A percentile compares a stretch with the other conserved stretches of the same genome.
Conservation (phyloP, 2,888 invertebrate species). For the Byasa hedistus region DNA sequence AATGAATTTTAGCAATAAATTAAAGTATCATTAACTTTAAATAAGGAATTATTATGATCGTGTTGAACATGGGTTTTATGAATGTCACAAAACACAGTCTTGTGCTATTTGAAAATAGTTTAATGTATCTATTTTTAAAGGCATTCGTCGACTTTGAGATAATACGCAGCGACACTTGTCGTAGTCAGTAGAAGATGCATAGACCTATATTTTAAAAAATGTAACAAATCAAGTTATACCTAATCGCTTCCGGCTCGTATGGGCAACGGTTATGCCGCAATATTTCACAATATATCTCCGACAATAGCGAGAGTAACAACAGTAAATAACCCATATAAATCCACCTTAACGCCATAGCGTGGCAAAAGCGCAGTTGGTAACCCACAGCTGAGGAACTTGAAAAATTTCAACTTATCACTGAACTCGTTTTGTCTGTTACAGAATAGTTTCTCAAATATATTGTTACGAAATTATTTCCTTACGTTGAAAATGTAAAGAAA, state of each 20-base stretch:
- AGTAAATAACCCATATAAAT: constrained; percentile 26
- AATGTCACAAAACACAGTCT: too few species aligned
- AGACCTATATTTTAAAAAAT: constrained; percentile 1
- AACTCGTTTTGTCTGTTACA: background rate
- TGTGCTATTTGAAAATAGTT: background rate
- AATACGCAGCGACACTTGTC: background rate
- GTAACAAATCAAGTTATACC: constrained; percentile 19
- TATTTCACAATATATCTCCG: constrained; percentile 29
- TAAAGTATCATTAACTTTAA: too few species aligned
- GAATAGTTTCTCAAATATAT: background rate
- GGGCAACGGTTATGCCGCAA: constrained; percentile 14
- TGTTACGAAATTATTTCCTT: background rate
- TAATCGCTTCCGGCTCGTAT: constrained; percentile 23
- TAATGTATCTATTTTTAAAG: background rate
- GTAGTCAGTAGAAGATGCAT: background rate
- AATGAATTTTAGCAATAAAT: too few species aligned
- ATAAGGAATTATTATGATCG: too few species aligned
- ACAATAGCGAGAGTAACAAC: constrained; percentile 25
- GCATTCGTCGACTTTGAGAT: background rate
- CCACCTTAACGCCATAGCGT: constrained; percentile 23
- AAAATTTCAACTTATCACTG: constrained; percentile 17
- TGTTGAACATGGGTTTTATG: too few species aligned
- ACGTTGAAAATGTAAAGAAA: too few species aligned
- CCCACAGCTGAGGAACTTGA: constrained; percentile 12
- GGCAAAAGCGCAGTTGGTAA: constrained; percentile 20